phyloP scores from a whole-genome alignment of 2,797 vertebrate genomes.

The Naso thynnoides region DNA sequence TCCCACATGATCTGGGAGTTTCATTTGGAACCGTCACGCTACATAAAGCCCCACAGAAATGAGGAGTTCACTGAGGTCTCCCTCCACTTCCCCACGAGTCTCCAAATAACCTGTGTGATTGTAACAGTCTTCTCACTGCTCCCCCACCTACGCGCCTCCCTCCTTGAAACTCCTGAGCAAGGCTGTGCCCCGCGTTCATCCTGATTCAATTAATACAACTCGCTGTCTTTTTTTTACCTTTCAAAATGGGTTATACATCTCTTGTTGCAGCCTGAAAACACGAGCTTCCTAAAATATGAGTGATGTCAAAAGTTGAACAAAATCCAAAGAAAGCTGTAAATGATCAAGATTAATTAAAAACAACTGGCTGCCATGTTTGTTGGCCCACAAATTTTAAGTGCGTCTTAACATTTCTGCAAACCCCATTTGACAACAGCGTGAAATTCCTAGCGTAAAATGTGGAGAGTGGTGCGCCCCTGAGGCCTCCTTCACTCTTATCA shows the following conservation, averaged over 20 bases:
- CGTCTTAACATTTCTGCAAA: constrained; percentile 28
- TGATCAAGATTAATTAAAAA: constrained; percentile 5
- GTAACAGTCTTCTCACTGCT: constrained; percentile 43
- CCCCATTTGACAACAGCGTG: constrained; percentile 55
- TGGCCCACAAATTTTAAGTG: constrained; percentile 32
- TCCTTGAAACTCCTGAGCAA: constrained; percentile 12
- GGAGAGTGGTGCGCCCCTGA: constrained; percentile 42
- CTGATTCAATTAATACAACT: constrained; percentile 32
- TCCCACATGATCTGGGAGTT: constrained; percentile 74
- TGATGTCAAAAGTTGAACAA: not conserved
- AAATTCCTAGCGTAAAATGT: constrained; percentile 69
- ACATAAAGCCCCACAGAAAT: constrained; percentile 80
- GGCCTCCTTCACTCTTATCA: constrained; percentile 70
- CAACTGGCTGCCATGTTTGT: constrained; percentile 24
- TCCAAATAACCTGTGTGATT: constrained; percentile 75
- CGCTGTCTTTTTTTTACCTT: constrained; percentile 24
- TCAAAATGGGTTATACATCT: not conserved
- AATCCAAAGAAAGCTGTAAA: constrained; percentile 18
- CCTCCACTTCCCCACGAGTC: constrained; percentile 65
- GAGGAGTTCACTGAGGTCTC: constrained; percentile 72
- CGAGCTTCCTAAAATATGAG: not conserved
- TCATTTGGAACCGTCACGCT: constrained; percentile 82
- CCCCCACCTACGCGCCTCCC: constrained; percentile 42
- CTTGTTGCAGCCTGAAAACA: not conserved
- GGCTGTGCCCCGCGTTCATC: constrained; percentile 23